Evolutionary conservation across 2,888 invertebrate species (phyloP).

Genomic region (Agapostemon virescens): DNA sequence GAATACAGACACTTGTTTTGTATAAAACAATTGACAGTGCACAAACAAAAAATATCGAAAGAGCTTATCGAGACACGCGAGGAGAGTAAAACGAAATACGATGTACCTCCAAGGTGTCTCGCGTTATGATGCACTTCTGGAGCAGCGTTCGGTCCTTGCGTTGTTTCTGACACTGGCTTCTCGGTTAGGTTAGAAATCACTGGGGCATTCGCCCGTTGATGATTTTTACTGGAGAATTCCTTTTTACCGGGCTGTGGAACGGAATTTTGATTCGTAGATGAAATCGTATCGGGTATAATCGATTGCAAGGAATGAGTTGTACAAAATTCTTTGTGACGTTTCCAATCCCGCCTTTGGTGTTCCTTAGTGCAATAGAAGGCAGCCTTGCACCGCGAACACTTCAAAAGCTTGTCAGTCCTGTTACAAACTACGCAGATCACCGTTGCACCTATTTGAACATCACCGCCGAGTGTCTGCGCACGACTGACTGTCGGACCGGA

Average conservation of each 20-base stretch:
- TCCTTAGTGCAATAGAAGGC: constrained; percentile 90
- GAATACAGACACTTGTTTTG: background rate
- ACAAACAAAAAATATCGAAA: background rate
- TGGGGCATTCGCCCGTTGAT: constrained; percentile 26
- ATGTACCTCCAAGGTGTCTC: constrained; percentile 49
- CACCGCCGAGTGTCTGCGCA: constrained; percentile 67
- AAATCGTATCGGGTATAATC: constrained; percentile 20
- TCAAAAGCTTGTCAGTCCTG: constrained; percentile 83
- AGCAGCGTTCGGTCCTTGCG: constrained; percentile 36
- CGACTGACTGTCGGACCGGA: constrained; percentile 73
- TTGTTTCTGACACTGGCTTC: constrained; percentile 45
- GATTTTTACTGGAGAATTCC: constrained; percentile 32
- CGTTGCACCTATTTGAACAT: constrained; percentile 52
- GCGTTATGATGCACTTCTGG: constrained; percentile 34
- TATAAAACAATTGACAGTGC: background rate
- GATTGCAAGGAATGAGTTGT: constrained; percentile 48
- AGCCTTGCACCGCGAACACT: constrained; percentile 88
- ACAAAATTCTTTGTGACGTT: constrained; percentile 84
- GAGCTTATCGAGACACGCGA: background rate
- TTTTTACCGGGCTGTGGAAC: constrained; percentile 13
- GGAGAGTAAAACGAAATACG: constrained; percentile 1
- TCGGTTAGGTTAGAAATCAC: constrained; percentile 57
- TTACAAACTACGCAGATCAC: constrained; percentile 84
- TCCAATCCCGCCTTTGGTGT: constrained; percentile 91
- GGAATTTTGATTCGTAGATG: constrained; percentile 28